A percentile compares a stretch with the other conserved stretches of the same genome.
Evolutionary conservation across 2,888 invertebrate genomes (phyloP).

Genomic region (Lithodes maja): DNA sequence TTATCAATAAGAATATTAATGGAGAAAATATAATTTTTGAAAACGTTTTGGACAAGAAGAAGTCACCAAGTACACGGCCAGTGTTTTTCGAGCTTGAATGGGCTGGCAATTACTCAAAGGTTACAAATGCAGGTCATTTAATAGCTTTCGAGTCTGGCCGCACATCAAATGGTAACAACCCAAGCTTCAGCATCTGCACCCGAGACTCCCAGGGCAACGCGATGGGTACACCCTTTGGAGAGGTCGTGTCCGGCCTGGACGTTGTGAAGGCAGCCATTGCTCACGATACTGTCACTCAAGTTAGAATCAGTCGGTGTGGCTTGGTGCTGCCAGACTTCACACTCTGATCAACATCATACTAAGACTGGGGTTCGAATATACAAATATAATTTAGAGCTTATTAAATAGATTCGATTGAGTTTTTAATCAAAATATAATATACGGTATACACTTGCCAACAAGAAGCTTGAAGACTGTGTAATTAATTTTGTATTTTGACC

Average conservation of each 20-base stretch:
- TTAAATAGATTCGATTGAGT: too few relatives aligned
- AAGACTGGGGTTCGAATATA: too few relatives aligned
- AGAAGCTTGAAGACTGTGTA: too few relatives aligned
- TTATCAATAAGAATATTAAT: not conserved
- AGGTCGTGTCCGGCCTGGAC: slow-evolving; percentile 36
- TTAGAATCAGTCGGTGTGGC: slow-evolving; percentile 28
- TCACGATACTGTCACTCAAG: slow-evolving; percentile 21
- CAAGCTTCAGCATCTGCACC: slow-evolving; percentile 33
- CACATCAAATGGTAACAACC: too few relatives aligned
- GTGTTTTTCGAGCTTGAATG: not conserved
- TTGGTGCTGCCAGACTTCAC: slow-evolving; percentile 21
- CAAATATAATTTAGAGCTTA: too few relatives aligned
- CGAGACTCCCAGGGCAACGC: not conserved
- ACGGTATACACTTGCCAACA: too few relatives aligned
- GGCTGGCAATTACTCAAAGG: slow-evolving; percentile 8
- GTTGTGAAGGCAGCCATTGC: slow-evolving; percentile 27
- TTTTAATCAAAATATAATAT: too few relatives aligned
- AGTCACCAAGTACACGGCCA: too few relatives aligned
- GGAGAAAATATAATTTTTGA: not conserved
- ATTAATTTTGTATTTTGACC: too few relatives aligned
- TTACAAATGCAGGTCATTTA: not conserved
- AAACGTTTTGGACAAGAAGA: not conserved
- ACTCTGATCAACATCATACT: not conserved
- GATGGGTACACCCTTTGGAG: slow-evolving; percentile 29
- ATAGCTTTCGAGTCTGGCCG: not conserved